phyloP scores from a whole-genome alignment of 2,113 vertebrate genomes.

The Xiphophorus couchianus region DNA sequence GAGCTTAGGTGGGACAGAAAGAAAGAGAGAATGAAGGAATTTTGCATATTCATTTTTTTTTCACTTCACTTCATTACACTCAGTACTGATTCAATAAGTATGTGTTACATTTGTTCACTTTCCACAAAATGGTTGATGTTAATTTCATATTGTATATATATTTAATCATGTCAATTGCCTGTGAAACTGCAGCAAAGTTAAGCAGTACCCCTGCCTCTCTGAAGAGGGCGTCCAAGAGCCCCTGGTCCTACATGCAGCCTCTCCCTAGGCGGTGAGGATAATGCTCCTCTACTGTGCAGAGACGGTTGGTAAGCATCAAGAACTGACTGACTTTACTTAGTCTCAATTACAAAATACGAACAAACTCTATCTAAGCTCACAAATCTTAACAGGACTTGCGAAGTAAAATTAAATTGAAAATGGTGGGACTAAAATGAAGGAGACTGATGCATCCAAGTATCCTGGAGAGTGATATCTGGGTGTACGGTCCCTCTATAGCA shows the following conservation, averaged over 20 bases:
- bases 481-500: background rate
- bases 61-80: no score
- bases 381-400: no score
- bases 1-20: background rate
- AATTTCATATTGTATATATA: no score
- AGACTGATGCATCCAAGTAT: background rate
- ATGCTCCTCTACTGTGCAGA: background rate
- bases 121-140: no score
- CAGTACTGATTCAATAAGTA: no score
- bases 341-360: background rate
- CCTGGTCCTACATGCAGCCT: background rate
- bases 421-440: no score
- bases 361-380: background rate
- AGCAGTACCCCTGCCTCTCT: no score
- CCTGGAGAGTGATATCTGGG: background rate
- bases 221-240: background rate
- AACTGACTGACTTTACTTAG: background rate
- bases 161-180: background rate
- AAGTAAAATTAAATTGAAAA: no score
- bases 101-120: no score
- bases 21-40: no score
- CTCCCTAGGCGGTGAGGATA: background rate
- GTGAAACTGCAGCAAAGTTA: no score
- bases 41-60: no score
- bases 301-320: background rate